phyloP scores from a whole-genome alignment of 2,888 invertebrate species.

The Trachelus stipa region DNA sequence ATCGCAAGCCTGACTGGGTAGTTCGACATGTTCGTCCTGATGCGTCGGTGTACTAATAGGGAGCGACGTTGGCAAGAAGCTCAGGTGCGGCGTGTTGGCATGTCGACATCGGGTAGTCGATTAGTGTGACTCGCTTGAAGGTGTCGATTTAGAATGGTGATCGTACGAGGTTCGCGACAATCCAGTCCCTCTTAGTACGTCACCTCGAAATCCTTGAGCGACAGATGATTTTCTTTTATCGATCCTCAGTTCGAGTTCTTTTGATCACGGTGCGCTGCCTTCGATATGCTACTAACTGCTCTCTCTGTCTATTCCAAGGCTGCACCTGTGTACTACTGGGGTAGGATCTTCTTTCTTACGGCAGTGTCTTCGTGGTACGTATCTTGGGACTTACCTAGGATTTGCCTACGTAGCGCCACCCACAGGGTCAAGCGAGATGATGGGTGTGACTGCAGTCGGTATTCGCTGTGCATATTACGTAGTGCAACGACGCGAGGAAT shows the following conservation, averaged over 20 bases:
- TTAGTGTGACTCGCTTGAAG: slow-evolving; percentile 40
- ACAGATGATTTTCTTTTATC: not conserved
- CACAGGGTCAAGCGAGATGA: slow-evolving; percentile 33
- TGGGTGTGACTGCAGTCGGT: slow-evolving; percentile 56
- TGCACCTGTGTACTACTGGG: not conserved
- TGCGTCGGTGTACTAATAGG: slow-evolving; percentile 37
- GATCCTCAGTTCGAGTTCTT: not conserved
- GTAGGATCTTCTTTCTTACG: not conserved
- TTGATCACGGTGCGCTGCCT: not conserved
- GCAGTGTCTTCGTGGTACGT: not conserved
- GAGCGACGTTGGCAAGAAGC: slow-evolving; percentile 33
- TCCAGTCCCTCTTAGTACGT: slow-evolving; percentile 16
- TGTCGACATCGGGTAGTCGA: slow-evolving; percentile 41
- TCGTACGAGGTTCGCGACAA: slow-evolving; percentile 30
- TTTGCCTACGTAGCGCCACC: slow-evolving; percentile 40
- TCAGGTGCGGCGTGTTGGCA: slow-evolving; percentile 40
- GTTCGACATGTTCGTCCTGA: slow-evolving; percentile 22
- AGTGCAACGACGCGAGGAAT: slow-evolving; percentile 36
- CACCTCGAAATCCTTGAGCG: slow-evolving; percentile 3
- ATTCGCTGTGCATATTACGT: slow-evolving; percentile 54
- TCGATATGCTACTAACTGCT: not conserved
- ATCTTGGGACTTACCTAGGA: not conserved
- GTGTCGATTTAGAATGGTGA: slow-evolving; percentile 48
- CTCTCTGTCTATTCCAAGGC: not conserved
- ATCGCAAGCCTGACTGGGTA: slow-evolving; percentile 38